Evolutionary conservation across 2,797 vertebrate species (phyloP), one percentile per base, ranked within the genome.

Genomic region (Scolopax rusticola): DNA sequence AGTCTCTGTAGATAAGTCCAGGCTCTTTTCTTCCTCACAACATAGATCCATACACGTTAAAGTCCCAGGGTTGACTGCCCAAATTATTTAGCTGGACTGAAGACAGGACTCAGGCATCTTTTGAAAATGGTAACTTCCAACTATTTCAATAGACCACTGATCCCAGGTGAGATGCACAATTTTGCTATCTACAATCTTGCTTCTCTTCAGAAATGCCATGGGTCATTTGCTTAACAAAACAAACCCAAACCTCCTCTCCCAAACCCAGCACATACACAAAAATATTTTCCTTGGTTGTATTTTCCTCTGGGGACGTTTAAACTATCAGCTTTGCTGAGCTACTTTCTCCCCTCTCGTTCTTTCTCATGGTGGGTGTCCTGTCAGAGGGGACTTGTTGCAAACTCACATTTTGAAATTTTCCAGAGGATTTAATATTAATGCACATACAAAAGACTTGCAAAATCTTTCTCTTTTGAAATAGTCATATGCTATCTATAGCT

Each of bases 1-100:
- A 93, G 75, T 78, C 93, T 90, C 92, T 47, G 6, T 84, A 95
- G 89, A 94, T 79, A 95, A 95, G 71, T 85, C 83, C 85, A 71
- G 41, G 45, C 81, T 89, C 87, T 95, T 93, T 92, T 90, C 73
- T 93, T 94, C 94, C 81, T 96, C 50, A 74, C 2, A 3, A 48
- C 11, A 6, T 27, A 50, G 19, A 79, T 79, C 69, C 64, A 80
- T 65, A 75, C 59, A 70, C 75, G 63, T 82, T 87, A 30, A 83
- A 64, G 63, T 77, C 53, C 45, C 43, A 65, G 84, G 41, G 33
- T 14, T 90, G 74, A 47, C 45, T 74, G 38, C 74, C 47, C 32
- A 50, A 51, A 47, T 61, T 6, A 17, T 80, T 91, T 59, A 54
- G 48, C 61, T 65, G 32, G 23, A 36, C 61, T 89, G 87, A 79